Evolutionary conservation across 1,140 invertebrate genomes (phyloP).

Genomic region (Chironomus striatipennis): DNA sequence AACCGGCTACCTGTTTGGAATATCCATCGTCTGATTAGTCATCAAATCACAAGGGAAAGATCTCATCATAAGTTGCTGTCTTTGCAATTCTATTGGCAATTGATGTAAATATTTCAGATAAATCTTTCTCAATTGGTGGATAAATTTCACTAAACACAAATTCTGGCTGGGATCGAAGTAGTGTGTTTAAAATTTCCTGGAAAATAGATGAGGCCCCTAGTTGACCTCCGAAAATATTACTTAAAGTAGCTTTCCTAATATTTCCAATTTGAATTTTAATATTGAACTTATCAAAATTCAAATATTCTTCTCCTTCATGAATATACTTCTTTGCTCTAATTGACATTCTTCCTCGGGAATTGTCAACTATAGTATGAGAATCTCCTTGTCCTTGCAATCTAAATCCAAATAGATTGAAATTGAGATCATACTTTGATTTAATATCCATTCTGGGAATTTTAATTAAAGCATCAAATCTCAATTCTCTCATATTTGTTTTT

Average conservation of each 20-base stretch:
- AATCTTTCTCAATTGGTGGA: background rate
- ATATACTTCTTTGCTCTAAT: background rate
- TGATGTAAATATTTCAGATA: constrained; percentile 7
- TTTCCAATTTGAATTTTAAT: background rate
- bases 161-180: background rate
- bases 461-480: background rate
- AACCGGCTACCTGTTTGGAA: background rate
- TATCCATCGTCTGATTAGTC: background rate
- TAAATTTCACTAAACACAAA: background rate
- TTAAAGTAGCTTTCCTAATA: background rate
- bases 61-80: background rate
- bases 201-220: background rate
- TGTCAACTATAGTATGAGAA: background rate
- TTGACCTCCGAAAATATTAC: background rate
- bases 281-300: background rate
- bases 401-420: background rate
- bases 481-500: background rate
- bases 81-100: background rate
- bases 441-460: background rate
- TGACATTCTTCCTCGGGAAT: background rate
- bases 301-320: background rate
- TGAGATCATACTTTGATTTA: background rate
- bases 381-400: background rate
- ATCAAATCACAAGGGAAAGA: background rate
- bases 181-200: background rate